Percentiles rank a stretch among this genome's conserved stretches.
Evolutionary conservation across 2,113 vertebrate genomes (phyloP).

Genomic region (Natator depressus): DNA sequence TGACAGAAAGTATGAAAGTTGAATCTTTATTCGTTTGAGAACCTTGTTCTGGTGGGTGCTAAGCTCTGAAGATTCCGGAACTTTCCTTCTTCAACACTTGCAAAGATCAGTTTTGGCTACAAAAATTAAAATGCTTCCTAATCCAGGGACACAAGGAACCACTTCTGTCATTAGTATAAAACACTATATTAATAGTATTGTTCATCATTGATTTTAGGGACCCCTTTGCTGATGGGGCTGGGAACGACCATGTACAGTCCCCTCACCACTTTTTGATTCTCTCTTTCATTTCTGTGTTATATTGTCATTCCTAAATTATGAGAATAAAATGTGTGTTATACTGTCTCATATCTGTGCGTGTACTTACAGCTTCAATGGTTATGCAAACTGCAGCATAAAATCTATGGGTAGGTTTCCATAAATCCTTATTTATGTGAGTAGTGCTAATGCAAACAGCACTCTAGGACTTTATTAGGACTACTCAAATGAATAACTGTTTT

Average conservation of each 20-base stretch:
- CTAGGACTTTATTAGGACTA: too few relatives aligned
- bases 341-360: background rate
- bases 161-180: background rate
- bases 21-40: background rate
- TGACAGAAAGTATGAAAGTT: background rate
- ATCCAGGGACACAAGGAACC: fast-evolving
- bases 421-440: too few relatives aligned
- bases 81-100: background rate
- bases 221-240: background rate
- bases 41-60: background rate
- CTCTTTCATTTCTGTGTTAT: background rate
- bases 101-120: background rate
- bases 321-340: background rate
- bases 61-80: background rate
- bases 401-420: too few relatives aligned
- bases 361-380: background rate
- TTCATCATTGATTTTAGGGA: background rate
- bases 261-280: background rate
- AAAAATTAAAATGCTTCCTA: background rate
- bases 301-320: background rate
- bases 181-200: background rate
- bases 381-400: too few relatives aligned
- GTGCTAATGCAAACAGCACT: too few relatives aligned
- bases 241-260: background rate
- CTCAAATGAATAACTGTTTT: too few relatives aligned